These are phyloP conservation scores for Rotaria sp. DNA, from an alignment of 2,888 invertebrate genomes.

Conservation along the genomic window DNA sequence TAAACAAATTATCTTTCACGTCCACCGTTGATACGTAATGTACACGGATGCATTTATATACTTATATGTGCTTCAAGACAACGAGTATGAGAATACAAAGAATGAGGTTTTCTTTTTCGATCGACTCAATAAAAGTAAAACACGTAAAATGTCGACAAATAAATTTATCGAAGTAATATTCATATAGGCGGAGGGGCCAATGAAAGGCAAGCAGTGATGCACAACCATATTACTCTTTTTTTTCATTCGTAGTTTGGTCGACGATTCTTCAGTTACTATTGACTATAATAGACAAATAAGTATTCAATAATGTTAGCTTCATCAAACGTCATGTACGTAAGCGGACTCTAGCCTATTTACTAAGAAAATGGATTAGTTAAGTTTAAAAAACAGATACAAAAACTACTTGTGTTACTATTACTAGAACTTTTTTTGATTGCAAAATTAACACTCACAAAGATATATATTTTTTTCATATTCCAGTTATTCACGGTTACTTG, in stretches of 20 bases:
- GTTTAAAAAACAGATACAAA: no score
- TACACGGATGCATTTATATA: background rate
- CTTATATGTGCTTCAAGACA: background rate
- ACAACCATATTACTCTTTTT: background rate
- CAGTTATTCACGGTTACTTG: constrained; percentile 7
- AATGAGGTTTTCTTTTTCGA: background rate
- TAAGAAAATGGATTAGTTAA: no score
- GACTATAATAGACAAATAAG: background rate
- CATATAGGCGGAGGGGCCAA: background rate
- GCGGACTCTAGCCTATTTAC: background rate
- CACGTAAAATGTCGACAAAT: background rate
- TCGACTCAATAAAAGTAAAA: background rate
- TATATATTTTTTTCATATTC: background rate
- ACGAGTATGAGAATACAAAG: background rate
- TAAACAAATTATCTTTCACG: background rate
- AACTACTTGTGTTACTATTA: no score
- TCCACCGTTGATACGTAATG: background rate
- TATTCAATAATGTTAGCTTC: background rate
- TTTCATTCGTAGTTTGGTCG: background rate
- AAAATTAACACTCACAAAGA: no score
- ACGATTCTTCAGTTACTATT: background rate
- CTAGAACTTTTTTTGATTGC: no score
- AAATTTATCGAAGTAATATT: background rate
- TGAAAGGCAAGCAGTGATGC: background rate
- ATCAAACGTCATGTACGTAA: background rate